Base-by-base conservation (phyloP, 2,113 vertebrate species). In the Murina feae region DNA sequence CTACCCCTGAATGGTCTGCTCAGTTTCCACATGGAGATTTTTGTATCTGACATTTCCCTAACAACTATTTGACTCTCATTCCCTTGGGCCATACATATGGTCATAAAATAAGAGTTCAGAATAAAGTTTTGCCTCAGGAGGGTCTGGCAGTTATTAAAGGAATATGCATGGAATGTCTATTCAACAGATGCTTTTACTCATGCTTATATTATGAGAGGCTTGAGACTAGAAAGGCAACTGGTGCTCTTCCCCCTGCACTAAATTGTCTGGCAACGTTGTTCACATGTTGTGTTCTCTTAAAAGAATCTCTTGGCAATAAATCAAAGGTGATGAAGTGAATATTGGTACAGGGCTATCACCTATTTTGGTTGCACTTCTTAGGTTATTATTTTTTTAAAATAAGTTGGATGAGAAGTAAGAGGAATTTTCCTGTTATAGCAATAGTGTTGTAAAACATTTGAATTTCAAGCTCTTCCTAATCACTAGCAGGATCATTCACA, bases 111-210 rank as follows among this genome's bases (percentile, higher is more conserved):
- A 78, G 51, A 90, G 47, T 81, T 93, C 60, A 90, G 83, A 90
- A 68, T 69, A 63, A 84, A 87, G 76, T 53, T 86, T 23, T 63
- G 72, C 55, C 66, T 89, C 14, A 58, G 89, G 68, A 86, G 93
- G 79, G 2, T 55, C 94, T 92, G 95, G 92, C 80, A 96, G 32
- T 72, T 90, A 95, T 96, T 87, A 95, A 93, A 96, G 23, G 79
- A 39, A 92, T 88, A 95, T 32, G 25, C 72, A 58, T 86, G 88
- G 83, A 93, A 90, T 58, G 47, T 85, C 60, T 79, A n/a, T 37
- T 92, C 42, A 72, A 42, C 65, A 95, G 55, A 93, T 89, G 93
- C 63, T 92, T 96, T 86, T 85, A 93, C 49, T 85, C 84, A 91
- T 20, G 47, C 66, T 66, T 60, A 69, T 18, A 32, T 68, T 87